A percentile compares a stretch with the other conserved stretches of the same genome.
These are phyloP conservation scores for Invenusta paracnida DNA, from an alignment of 2,888 invertebrate species.

Conservation along the genomic window DNA sequence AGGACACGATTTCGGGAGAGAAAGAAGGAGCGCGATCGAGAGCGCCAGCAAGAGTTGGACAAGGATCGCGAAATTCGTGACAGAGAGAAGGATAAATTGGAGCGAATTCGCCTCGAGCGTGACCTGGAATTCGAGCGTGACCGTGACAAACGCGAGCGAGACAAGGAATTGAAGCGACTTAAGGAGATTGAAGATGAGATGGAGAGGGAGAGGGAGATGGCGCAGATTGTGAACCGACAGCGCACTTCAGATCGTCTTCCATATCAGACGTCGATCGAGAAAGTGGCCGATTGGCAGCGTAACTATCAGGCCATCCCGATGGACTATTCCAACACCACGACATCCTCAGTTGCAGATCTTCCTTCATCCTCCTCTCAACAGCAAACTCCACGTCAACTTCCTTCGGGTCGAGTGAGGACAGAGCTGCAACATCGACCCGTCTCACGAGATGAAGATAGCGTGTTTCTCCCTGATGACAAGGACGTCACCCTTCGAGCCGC, in stretches of 20 bases:
- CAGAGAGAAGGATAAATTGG: neutral
- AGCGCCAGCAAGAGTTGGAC: neutral
- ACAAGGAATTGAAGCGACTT: conserved; percentile 6
- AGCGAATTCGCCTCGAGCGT: neutral
- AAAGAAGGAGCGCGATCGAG: conserved; percentile 35
- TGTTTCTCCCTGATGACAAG: neutral
- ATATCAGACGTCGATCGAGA: conserved; percentile 8
- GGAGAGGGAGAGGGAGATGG: neutral
- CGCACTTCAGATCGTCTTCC: neutral
- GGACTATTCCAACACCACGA: neutral
- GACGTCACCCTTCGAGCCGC: neutral
- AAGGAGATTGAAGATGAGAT: neutral
- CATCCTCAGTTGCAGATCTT: too few species aligned
- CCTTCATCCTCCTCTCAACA: too few species aligned
- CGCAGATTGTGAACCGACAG: neutral
- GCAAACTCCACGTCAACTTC: neutral
- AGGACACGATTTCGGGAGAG: neutral
- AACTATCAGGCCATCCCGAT: neutral
- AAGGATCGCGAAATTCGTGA: neutral
- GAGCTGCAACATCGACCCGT: neutral
- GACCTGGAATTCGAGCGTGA: neutral
- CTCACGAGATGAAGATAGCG: neutral
- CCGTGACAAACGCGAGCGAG: neutral
- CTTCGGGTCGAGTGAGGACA: neutral
- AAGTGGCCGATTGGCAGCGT: conserved; percentile 31